These are phyloP conservation scores for Gymnopithys bicolor DNA, from an alignment of 2,797 vertebrate genomes.

Conservation along the genomic window DNA sequence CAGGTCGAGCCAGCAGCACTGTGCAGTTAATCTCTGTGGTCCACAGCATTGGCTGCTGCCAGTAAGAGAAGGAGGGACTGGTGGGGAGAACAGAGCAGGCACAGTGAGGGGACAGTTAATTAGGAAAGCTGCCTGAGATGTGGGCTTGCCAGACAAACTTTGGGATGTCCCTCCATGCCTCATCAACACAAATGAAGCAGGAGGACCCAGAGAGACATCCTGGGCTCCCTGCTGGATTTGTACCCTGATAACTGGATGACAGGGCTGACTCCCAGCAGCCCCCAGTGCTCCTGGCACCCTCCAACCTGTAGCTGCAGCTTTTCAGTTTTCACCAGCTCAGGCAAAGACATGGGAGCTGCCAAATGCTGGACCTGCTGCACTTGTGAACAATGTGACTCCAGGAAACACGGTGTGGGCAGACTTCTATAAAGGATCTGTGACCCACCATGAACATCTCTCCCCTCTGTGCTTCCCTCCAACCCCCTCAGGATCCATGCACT, in stretches of 20 bases:
- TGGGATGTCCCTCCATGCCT: not conserved
- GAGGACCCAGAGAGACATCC: not conserved
- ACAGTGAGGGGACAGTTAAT: not conserved
- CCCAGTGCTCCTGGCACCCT: not conserved
- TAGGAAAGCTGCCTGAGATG: not conserved
- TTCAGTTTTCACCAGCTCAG: accelerated
- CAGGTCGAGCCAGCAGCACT: not conserved
- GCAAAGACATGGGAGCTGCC: not conserved
- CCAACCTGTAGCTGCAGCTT: not conserved
- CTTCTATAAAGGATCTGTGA: not conserved
- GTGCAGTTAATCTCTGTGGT: not conserved
- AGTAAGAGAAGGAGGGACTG: not conserved
- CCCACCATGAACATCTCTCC: not conserved
- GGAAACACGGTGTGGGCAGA: not conserved
- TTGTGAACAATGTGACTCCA: not conserved
- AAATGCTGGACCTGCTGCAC: not conserved
- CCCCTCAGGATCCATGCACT: not conserved
- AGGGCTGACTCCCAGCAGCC: not conserved
- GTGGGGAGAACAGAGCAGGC: not conserved
- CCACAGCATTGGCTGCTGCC: not conserved
- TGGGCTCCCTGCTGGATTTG: not conserved
- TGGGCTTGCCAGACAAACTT: not conserved
- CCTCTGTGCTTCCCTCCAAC: not conserved
- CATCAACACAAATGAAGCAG: not conserved
- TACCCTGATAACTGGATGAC: not conserved